Base-by-base conservation (phyloP, 2,888 invertebrate genomes). In the Pegoplata infirma region DNA sequence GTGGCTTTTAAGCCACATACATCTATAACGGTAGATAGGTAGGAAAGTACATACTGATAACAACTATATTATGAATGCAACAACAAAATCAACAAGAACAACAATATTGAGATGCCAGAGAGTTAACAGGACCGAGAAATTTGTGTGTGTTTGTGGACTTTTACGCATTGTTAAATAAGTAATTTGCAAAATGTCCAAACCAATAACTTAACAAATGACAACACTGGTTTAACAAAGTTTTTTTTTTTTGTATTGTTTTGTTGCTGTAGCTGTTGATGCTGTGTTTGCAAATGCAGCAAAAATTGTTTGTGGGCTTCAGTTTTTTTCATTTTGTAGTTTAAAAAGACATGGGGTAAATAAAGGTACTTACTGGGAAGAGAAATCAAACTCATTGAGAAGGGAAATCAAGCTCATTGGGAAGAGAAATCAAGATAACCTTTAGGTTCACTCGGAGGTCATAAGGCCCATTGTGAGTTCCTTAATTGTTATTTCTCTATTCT, bases 131-230 rank as follows among this genome's bases (percentile, higher is more conserved):
- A 36, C 28, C 10, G 28, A 25, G 28, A 36, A 25, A 40, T 51
- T 8, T 40, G 28, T 51, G n/a, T 49, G 25, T 49, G 14, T 40
- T n/a, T 63, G 16, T 40, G 71, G 12, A 75, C 71, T 87, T 87
- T 87, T 83, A 87, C 88, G 88, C 87, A 87, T 85, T 86, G 86
- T 85, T 87, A 85, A 87, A 86, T 86, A 88, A 88, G 87, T 87
- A 88, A 87, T 87, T 87, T 87, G 87, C 86, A 86, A 87, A 88
- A 87, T 86, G 87, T 88, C 87, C 85, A 84, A 88, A 84, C 86
- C 88, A 88, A 87, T 87, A 86, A 87, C 86, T 66, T 69, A 66
- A 79, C 78, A 79, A 79, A 71, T 74, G 78, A 79, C 78, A 79
- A 71, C 74, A 74, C 53, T 44, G 74, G 74, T 79, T 74, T 61